Base-by-base conservation (phyloP, 2,113 vertebrate species). In the Tychaedon coryphoeus region DNA sequence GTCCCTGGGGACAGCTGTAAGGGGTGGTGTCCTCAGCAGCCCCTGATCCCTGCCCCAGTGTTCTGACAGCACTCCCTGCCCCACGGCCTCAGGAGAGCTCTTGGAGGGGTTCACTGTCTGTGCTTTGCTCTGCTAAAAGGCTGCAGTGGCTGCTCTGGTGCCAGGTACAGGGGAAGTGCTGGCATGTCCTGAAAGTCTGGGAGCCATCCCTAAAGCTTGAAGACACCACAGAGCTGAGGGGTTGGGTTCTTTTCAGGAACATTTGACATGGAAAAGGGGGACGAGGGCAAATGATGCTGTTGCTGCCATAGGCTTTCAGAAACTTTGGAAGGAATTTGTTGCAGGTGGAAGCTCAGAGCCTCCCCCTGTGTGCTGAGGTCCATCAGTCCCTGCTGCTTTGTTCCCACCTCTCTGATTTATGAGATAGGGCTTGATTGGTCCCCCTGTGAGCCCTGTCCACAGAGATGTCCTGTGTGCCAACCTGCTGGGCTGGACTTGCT, bases 361-460 rank as follows among this genome's bases (percentile, higher is more conserved):
- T 38, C 4, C 7, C 9, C 0, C 12, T 50, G 29, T 50, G 53
- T 53, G 29, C 73, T 79, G 18, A 42, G 36, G 8, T 9, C 82
- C 13, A 4, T 33, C 29, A 6, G 9, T 2, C 10, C 23, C 57
- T 42, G 33, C 6, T 47, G 28, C 14, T 79, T 72, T 8, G 2
- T 9, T 62, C 22, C 50, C 18, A 31, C 1, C 0, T 14, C 25
- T 9, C 34, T 43, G 48, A 18, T 38, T 45, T 14, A 5, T 29
- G 50, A 45, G 47, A 2, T 4, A 9, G 29, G 15, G 3, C 38
- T 67, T 47, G 58, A 25, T 3, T 5, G 0, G 5, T 24, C 8
- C n/a, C 54, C 34, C 33, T 0, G 0, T 48, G 22, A 85, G n/a
- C 56, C 33, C 51, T 5, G 5, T 8, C 18, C 33, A 13, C 3